These are phyloP conservation scores for Xanthia togata DNA, from an alignment of 2,888 invertebrate genomes.

Conservation along the genomic window DNA sequence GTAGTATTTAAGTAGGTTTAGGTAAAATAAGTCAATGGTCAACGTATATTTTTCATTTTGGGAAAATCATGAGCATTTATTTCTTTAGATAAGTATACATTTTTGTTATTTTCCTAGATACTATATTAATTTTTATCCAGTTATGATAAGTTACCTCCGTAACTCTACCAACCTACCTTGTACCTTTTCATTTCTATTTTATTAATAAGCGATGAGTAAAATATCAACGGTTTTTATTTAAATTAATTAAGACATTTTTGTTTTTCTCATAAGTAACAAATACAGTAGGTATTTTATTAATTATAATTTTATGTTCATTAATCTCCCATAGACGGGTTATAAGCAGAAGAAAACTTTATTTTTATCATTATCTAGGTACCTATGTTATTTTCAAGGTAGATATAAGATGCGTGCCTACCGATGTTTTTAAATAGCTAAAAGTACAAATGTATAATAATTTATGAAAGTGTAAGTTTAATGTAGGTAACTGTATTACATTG, in stretches of 20 bases:
- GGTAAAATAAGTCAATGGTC: constrained; percentile 11
- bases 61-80: constrained; percentile 44
- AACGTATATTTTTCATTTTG: constrained; percentile 23
- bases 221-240: constrained; percentile 1
- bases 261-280: neutral
- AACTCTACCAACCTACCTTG: neutral
- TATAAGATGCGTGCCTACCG: constrained; percentile 30
- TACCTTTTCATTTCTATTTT: neutral
- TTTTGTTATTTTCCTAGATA: constrained; percentile 2
- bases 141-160: neutral
- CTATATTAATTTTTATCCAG: neutral
- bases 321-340: neutral
- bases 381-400: neutral
- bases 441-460: constrained; percentile 40
- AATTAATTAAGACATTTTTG: constrained; percentile 25
- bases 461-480: neutral
- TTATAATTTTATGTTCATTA: neutral
- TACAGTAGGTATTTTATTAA: neutral
- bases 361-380: neutral
- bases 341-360: neutral
- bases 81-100: constrained; percentile 6
- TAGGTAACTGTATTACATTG: neutral
- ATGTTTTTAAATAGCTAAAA: constrained; percentile 35
- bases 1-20: constrained; percentile 32
- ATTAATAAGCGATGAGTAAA: neutral